phyloP scores from a whole-genome alignment of 2,888 invertebrate genomes.

The Cerceris rybyensis region DNA sequence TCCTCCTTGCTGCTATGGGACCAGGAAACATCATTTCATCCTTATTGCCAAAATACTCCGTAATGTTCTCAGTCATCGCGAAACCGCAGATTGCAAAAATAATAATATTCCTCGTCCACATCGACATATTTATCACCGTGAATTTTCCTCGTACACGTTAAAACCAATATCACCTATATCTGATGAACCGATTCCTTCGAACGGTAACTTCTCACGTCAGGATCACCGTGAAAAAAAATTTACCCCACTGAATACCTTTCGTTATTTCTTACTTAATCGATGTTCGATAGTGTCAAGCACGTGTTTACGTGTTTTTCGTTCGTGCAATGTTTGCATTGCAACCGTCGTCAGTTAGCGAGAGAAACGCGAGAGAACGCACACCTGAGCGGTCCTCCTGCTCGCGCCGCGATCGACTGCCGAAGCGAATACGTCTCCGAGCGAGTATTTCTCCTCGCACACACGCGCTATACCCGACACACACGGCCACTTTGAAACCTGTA shows the following conservation, averaged over 20 bases:
- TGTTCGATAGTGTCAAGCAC: slow-evolving; percentile 8
- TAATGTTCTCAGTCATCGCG: slow-evolving; percentile 38
- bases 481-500: slow-evolving; percentile 1
- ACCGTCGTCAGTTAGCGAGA: slow-evolving; percentile 7
- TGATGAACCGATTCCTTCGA: not conserved
- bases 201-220: no score
- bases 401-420: slow-evolving; percentile 63
- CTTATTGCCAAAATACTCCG: slow-evolving; percentile 34
- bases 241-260: not conserved
- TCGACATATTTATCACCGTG: slow-evolving; percentile 15
- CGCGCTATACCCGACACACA: slow-evolving; percentile 7
- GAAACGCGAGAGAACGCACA: slow-evolving; percentile 40
- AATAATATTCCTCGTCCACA: slow-evolving; percentile 37
- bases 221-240: not conserved
- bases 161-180: not conserved
- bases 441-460: slow-evolving; percentile 57
- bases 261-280: not conserved
- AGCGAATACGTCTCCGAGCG: slow-evolving; percentile 47
- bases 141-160: not conserved
- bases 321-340: slow-evolving; percentile 25
- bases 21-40: slow-evolving; percentile 64
- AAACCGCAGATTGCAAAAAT: slow-evolving; percentile 41
- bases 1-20: slow-evolving; percentile 6
- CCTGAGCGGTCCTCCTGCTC: slow-evolving; percentile 57
- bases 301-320: slow-evolving; percentile 18